These are phyloP conservation scores for Colletes collaris DNA, from an alignment of 2,888 invertebrate species.

Conservation along the genomic window DNA sequence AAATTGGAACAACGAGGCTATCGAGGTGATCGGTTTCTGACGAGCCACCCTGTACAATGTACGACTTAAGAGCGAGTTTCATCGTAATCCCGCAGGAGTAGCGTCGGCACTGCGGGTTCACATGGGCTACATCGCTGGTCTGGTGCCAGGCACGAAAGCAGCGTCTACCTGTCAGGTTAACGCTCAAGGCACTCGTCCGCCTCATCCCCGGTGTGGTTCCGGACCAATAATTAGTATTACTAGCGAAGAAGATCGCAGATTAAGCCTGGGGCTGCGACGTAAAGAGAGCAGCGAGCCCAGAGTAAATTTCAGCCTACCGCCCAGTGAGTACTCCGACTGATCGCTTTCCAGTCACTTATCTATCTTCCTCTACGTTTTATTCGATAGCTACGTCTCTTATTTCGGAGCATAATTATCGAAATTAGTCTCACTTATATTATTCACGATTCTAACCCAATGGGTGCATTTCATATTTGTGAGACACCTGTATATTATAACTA, in stretches of 20 bases:
- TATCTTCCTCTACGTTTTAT: too few species aligned
- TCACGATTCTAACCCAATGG: too few species aligned
- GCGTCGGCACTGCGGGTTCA: conserved; percentile 89
- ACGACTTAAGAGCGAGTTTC: neutral
- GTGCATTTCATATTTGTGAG: too few species aligned
- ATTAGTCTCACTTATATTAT: too few species aligned
- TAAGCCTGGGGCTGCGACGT: conserved; percentile 78
- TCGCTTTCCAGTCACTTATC: neutral
- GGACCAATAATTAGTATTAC: conserved; percentile 81
- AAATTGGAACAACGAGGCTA: too few species aligned
- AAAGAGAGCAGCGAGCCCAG: conserved; percentile 85
- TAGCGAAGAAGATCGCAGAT: conserved; percentile 79
- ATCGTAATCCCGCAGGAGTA: conserved; percentile 82
- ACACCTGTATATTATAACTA: too few species aligned
- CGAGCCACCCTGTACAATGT: neutral
- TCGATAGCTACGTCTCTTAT: too few species aligned
- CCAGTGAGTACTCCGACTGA: conserved; percentile 69
- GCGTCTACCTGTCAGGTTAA: conserved; percentile 80
- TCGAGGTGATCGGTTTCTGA: too few species aligned
- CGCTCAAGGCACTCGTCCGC: conserved; percentile 74
- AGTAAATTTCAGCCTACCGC: conserved; percentile 85
- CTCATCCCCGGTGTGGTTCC: conserved; percentile 80
- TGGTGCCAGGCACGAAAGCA: conserved; percentile 87
- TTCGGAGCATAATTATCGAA: too few species aligned
- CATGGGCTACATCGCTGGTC: conserved; percentile 89